These are phyloP conservation scores for Ceratina australensis DNA, from an alignment of 1,140 invertebrate species.

Conservation along the genomic window DNA sequence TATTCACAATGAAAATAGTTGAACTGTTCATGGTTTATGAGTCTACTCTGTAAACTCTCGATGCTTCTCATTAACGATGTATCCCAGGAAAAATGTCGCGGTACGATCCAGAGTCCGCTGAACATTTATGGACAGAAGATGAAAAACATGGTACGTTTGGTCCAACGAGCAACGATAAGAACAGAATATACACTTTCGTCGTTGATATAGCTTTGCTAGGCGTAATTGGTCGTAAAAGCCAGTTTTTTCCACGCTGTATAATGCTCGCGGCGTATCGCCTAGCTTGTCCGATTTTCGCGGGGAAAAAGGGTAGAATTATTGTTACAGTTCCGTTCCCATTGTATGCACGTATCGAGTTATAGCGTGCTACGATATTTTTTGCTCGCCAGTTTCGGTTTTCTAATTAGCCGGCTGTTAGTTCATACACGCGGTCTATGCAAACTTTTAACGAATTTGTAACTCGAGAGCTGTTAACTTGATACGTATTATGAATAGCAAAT, in stretches of 20 bases:
- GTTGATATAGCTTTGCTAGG: not conserved
- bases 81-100: not conserved
- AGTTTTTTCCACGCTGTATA: not conserved
- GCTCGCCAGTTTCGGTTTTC: not conserved
- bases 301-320: slow-evolving; percentile 3
- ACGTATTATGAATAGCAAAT: no score
- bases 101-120: not conserved
- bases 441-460: not conserved
- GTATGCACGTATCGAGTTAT: not conserved
- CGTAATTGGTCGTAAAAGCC: slow-evolving; percentile 33
- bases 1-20: no score
- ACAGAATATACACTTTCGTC: not conserved
- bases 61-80: not conserved
- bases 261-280: not conserved
- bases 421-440: no score
- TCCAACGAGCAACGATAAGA: not conserved
- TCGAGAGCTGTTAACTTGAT: not conserved
- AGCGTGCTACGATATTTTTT: no score
- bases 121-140: not conserved
- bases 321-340: not conserved
- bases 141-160: not conserved
- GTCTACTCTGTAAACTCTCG: not conserved
- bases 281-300: not conserved
- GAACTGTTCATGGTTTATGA: not conserved
- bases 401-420: not conserved